A percentile compares a stretch with the other conserved stretches of the same genome.
phyloP scores from a whole-genome alignment of 2,888 invertebrate species.

The Drosophila colorata region DNA sequence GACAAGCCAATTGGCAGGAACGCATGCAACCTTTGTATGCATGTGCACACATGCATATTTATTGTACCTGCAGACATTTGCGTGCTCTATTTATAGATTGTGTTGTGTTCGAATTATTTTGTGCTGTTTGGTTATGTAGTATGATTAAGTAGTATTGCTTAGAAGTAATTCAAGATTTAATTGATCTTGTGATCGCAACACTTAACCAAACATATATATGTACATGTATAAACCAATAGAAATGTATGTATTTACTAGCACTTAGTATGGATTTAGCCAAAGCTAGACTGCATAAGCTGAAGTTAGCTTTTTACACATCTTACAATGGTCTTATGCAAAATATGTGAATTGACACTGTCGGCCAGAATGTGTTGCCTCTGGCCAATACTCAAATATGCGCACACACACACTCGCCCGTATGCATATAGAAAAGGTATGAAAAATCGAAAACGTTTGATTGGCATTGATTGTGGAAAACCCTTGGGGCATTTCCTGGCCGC shows the following conservation, averaged over 20 bases:
- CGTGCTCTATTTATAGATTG: no score
- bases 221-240: neutral
- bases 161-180: no score
- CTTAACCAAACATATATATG: neutral
- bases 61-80: no score
- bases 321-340: slow-evolving; percentile 17
- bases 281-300: neutral
- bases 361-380: slow-evolving; percentile 34
- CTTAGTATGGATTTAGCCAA: neutral
- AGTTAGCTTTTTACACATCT: slow-evolving; percentile 19
- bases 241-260: neutral
- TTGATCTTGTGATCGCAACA: neutral
- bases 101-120: no score
- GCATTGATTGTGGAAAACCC: slow-evolving; percentile 60
- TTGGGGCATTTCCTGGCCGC: slow-evolving; percentile 66
- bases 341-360: slow-evolving; percentile 41
- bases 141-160: no score
- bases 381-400: slow-evolving; percentile 32
- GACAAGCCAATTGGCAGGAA: no score
- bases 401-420: slow-evolving; percentile 9
- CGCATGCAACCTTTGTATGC: no score
- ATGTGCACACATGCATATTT: no score
- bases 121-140: no score
- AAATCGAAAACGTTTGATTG: slow-evolving; percentile 60
- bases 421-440: slow-evolving; percentile 41